These are phyloP conservation scores for Phenacoccus solenopsis DNA, from an alignment of 1,140 invertebrate species.

Conservation along the genomic window DNA sequence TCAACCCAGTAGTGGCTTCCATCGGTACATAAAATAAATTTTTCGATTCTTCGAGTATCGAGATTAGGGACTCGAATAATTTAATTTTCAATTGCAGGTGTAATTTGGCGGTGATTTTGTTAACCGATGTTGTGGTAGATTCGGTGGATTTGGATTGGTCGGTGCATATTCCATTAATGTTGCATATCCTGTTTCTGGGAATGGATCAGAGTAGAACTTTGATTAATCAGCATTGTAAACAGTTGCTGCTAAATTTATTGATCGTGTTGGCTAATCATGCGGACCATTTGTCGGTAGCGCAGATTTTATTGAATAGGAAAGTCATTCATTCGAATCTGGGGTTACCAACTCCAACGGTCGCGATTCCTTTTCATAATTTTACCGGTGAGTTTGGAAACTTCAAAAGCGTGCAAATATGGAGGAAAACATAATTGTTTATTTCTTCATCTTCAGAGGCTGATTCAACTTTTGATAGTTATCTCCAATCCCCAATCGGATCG, in stretches of 20 bases:
- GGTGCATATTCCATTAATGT: conserved; percentile 86
- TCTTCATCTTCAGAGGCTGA: conserved; percentile 46
- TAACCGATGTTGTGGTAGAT: conserved; percentile 88
- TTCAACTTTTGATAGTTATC: conserved; percentile 54
- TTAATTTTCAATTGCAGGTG: conserved; percentile 56
- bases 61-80: too few species aligned
- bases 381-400: conserved; percentile 42
- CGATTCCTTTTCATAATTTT: conserved; percentile 60
- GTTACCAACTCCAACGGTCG: conserved; percentile 50
- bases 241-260: conserved; percentile 80
- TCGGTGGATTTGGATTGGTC: conserved; percentile 89
- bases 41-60: too few species aligned
- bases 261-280: conserved; percentile 79
- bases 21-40: conserved; percentile 50
- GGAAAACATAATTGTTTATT: too few species aligned
- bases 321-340: conserved; percentile 61
- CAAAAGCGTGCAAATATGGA: conserved; percentile 20
- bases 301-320: conserved; percentile 70
- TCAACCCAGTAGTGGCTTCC: conserved; percentile 85
- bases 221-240: conserved; percentile 90
- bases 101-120: conserved; percentile 91
- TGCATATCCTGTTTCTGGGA: conserved; percentile 90
- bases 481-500: conserved; percentile 38
- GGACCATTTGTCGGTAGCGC: conserved; percentile 77
- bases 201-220: conserved; percentile 77